phyloP scores from a whole-genome alignment of 2,797 vertebrate species.

The Spinibarbus caldwelli region DNA sequence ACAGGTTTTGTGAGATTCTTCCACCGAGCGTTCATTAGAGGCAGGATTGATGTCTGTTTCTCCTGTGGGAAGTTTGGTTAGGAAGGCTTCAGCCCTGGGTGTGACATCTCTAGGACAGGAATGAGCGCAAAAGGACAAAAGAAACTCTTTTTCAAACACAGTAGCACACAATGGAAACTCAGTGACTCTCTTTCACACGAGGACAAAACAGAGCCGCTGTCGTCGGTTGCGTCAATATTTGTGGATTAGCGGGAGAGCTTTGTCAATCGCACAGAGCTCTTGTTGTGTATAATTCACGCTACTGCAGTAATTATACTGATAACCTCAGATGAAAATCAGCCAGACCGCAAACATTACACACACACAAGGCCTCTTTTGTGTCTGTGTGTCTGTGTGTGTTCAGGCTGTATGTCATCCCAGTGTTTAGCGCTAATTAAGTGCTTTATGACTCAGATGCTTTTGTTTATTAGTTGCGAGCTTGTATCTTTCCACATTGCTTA shows the following conservation, averaged over 20 bases:
- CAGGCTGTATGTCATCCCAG: not conserved
- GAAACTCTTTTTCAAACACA: not conserved
- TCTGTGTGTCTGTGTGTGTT: slow-evolving; percentile 28
- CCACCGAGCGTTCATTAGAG: not conserved
- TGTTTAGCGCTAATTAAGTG: not conserved
- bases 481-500: not conserved
- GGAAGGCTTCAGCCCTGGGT: too few species aligned
- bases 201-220: too few species aligned
- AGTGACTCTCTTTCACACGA: slow-evolving; percentile 22
- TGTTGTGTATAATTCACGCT: slow-evolving; percentile 54
- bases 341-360: not conserved
- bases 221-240: slow-evolving; percentile 27
- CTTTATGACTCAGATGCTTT: too few species aligned
- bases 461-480: slow-evolving; percentile 15
- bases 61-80: not conserved
- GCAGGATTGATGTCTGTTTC: not conserved
- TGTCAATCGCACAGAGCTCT: not conserved
- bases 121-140: not conserved
- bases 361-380: slow-evolving; percentile 14
- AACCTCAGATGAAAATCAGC: slow-evolving; percentile 6
- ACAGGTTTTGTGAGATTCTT: not conserved
- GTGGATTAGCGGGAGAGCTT: not conserved
- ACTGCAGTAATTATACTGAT: slow-evolving; percentile 51
- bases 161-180: slow-evolving; percentile 12
- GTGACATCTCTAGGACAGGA: slow-evolving; percentile 16